Base-by-base conservation (phyloP, 1,140 invertebrate species). In the Arctopsyche grandis region DNA sequence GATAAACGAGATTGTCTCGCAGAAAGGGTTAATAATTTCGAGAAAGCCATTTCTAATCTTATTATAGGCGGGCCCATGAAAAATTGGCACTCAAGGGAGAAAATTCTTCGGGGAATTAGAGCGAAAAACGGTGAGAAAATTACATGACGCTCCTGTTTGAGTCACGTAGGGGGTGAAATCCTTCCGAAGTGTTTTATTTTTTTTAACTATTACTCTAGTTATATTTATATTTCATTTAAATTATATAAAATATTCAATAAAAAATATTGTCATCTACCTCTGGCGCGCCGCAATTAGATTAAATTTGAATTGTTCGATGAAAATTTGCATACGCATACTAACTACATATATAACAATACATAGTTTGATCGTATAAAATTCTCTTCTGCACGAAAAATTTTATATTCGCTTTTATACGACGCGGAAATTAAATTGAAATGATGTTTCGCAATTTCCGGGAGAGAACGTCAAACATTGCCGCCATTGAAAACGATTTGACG, bases 31-130 rank as follows among this genome's bases (percentile, higher is more conserved):
- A 66, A 66, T 66, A 66, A 66, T 66, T 66, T 66, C 63, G 10
- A 66, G 63, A 26, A 24, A 66, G 63, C 63, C 63, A 66, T 66
- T 66, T 66, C 63, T 66, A 66, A 66, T 66, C 63, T 66, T 66
- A 66, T 66, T 66, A 66, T 22, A 24, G 63, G 12, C 63, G 63
- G n/a, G 56, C 16, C 5, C 63, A 22, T 66, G 63, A 66, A 66
- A 66, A 66, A 66, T 66, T 26, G 63, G 63, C 63, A 24, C 21
- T 26, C 22, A 22, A 66, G 63, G 9, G 21, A 10, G 63, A 66
- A 66, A 66, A 22, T 66, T 66, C 22, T 26, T 52, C 48, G 48
- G 48, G 48, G 48, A 52, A 52, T 52, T 14, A 52, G 48, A 52
- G 48, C 29, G 29, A 38, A 38, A 38, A 38, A 38, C 29, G 29